phyloP scores from a whole-genome alignment of 2,797 vertebrate genomes.

The Nothura maculosa region DNA sequence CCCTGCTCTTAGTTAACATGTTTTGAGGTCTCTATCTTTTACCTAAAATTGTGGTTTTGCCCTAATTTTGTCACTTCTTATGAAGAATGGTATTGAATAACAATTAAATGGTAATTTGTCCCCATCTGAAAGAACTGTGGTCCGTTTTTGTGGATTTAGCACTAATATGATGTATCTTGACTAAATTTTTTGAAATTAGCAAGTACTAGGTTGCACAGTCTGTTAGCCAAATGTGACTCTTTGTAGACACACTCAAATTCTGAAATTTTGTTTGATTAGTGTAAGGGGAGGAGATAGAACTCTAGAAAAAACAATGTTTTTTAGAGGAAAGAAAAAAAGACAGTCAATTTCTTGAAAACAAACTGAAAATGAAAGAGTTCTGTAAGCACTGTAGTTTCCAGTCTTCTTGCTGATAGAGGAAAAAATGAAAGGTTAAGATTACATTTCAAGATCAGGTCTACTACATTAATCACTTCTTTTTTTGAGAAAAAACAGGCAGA shows the following conservation, averaged over 20 bases:
- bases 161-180: too few relatives aligned
- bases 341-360: neutral
- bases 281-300: neutral
- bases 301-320: neutral
- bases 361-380: neutral
- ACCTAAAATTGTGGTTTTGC: too few relatives aligned
- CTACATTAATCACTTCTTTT: neutral
- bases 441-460: neutral
- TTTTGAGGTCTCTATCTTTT: too few relatives aligned
- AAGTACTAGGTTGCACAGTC: neutral
- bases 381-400: neutral
- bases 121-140: too few relatives aligned
- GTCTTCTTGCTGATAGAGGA: neutral
- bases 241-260: neutral
- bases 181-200: too few relatives aligned
- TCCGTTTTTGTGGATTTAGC: too few relatives aligned
- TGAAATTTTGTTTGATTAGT: neutral
- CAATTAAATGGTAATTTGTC: too few relatives aligned
- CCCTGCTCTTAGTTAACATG: too few relatives aligned
- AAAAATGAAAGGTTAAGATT: neutral
- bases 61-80: too few relatives aligned
- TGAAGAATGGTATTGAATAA: too few relatives aligned
- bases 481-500: neutral
- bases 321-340: neutral
- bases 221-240: neutral